A percentile compares a stretch with the other conserved stretches of the same genome.
Conservation (phyloP, 2,888 invertebrate genomes). For the Cotesia congregata region DNA sequence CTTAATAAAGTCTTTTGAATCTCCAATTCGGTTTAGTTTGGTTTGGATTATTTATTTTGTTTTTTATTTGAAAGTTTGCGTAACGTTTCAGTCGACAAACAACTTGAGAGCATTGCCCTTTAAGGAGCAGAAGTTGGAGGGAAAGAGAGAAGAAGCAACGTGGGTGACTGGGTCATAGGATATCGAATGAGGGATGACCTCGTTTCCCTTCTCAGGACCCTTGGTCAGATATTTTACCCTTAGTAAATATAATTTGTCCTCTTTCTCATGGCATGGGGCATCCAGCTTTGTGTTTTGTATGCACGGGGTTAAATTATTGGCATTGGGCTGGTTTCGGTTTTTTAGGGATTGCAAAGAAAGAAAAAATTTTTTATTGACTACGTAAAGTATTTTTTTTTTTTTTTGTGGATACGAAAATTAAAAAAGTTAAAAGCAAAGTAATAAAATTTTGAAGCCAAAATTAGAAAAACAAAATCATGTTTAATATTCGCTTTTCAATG, state of each 20-base stretch:
- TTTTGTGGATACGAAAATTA: no score
- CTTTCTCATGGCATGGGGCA: not conserved
- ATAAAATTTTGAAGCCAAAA: no score
- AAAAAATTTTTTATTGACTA: no score
- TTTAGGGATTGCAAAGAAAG: no score
- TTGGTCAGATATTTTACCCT: constrained; percentile 1
- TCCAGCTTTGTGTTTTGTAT: not conserved
- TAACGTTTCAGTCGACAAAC: not conserved
- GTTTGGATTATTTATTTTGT: not conserved
- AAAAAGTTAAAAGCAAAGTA: no score
- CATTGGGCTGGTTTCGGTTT: no score
- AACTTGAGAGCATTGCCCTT: not conserved
- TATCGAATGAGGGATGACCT: constrained; percentile 59
- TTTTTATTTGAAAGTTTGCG: not conserved
- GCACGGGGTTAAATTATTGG: not conserved
- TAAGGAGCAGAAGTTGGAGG: constrained; percentile 7
- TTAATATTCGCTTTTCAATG: no score
- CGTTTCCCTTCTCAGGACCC: constrained; percentile 60
- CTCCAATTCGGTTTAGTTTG: not conserved
- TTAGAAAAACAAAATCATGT: no score
- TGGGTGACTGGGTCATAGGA: constrained; percentile 28
- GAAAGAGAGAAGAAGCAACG: constrained; percentile 25
- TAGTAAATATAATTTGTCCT: not conserved
- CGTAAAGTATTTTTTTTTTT: no score
- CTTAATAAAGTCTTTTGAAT: not conserved